A percentile compares a stretch with the other conserved stretches of the same genome.
These are phyloP conservation scores for Carettochelys insculpta DNA, from an alignment of 2,113 vertebrate genomes.

Conservation along the genomic window DNA sequence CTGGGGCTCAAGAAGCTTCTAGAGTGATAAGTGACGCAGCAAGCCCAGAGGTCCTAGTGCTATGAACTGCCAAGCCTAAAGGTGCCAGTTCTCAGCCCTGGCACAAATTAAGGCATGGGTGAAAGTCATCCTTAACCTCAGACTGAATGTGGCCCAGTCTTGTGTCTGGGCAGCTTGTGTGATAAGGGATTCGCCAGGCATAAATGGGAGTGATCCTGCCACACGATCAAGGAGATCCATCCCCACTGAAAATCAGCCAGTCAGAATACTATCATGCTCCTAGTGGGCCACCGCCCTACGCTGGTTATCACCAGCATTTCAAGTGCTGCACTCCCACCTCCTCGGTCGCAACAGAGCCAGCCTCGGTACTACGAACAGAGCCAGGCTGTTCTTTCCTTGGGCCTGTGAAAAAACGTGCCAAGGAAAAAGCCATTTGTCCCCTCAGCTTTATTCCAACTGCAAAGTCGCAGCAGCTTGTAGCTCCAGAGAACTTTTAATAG, in stretches of 20 bases:
- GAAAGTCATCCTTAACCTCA: neutral
- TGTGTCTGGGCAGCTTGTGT: neutral
- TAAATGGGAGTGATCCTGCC: neutral
- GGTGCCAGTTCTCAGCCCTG: too few relatives aligned
- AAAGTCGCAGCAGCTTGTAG: constrained; percentile 70
- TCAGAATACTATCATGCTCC: too few relatives aligned
- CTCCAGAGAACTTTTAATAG: constrained; percentile 83
- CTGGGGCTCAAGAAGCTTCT: too few relatives aligned
- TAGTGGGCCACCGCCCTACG: neutral
- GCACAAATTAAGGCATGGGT: neutral
- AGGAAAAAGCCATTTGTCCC: constrained; percentile 53
- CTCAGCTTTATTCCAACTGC: constrained; percentile 63
- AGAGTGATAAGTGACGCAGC: too few relatives aligned
- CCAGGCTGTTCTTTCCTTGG: constrained; percentile 12
- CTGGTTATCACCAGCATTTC: neutral
- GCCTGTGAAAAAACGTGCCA: constrained; percentile 15
- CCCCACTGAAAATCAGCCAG: neutral
- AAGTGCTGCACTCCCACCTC: neutral
- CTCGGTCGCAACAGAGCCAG: neutral
- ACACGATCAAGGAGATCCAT: neutral
- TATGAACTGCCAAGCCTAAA: too few relatives aligned
- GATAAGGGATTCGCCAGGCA: neutral
- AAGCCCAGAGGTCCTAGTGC: too few relatives aligned
- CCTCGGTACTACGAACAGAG: neutral
- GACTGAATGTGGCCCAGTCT: neutral